Base-by-base conservation (phyloP, 2,888 invertebrate genomes). In the Amphimallon solstitiale region DNA sequence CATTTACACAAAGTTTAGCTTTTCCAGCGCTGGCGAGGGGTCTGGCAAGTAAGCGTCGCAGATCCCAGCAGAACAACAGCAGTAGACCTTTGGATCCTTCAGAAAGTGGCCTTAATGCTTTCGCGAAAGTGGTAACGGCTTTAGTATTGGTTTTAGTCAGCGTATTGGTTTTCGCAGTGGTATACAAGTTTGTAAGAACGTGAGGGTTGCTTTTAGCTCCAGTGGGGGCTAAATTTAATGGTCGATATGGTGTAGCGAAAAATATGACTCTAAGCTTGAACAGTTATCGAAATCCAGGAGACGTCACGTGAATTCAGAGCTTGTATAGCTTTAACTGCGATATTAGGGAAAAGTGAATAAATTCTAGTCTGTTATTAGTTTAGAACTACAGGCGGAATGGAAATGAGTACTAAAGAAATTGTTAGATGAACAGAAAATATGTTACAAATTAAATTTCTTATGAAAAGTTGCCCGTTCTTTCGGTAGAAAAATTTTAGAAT, bases 131-230 rank as follows among this genome's bases (percentile, higher is more conserved):
- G 46, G 85, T 90, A 66, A 90, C 91, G 2, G 90, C 90, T 4
- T 80, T 90, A 17, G 88, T 90, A 19, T 79, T 90, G 67, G 89
- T 90, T 72, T 82, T 90, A 48, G 88, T 90, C 67, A 90, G 90
- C 74, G 88, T 90, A 69, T 83, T 91, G 77, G 90, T 91, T 72
- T 90, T 90, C 80, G 87, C 90, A 51, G 89, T 90, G 17, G 90
- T 91, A 64, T 90, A 90, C 77, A 90, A 90, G 78, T 90, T 89
- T 78, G 90, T 89, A 77, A 85, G 88, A 80, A 90, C 90, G 89
- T 91, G 90, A 91, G 90, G 90, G 69, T 89, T 90, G 84, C 88
- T 90, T 83, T 86, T 90, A 86, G 88, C 89, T 82, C 89, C 89
- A 67, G 78, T 77, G 38, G 81, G 81, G 71, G 80, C 79, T 68